These are phyloP conservation scores for Drosophila buzzatii DNA, from an alignment of 2,888 invertebrate genomes.

Conservation along the genomic window DNA sequence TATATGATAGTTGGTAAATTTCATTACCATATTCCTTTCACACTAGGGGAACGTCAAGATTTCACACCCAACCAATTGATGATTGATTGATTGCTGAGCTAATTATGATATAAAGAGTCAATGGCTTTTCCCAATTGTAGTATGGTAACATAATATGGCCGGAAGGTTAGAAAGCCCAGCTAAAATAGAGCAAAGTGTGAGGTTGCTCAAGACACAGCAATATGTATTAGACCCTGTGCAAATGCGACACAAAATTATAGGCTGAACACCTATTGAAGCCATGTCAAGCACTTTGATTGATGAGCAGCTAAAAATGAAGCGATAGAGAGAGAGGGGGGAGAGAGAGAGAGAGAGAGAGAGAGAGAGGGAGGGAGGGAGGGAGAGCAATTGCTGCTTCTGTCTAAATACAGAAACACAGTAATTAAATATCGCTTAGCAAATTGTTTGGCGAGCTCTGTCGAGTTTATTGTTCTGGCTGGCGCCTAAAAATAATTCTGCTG, in stretches of 20 bases:
- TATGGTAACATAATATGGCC: background rate
- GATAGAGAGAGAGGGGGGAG: background rate
- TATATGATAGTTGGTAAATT: background rate
- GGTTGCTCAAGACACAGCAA: background rate
- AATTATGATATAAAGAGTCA: background rate
- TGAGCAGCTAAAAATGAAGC: background rate
- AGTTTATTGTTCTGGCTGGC: background rate
- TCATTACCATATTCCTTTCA: background rate
- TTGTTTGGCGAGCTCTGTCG: slow-evolving; percentile 13
- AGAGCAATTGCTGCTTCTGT: background rate
- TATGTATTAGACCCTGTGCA: background rate
- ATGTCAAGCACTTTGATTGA: slow-evolving; percentile 1
- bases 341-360: background rate
- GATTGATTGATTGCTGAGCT: background rate
- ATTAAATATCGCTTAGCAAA: slow-evolving; percentile 19
- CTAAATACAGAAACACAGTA: background rate
- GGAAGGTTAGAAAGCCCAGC: background rate
- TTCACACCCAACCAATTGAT: background rate
- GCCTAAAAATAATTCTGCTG: slow-evolving; percentile 32
- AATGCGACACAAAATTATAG: background rate
- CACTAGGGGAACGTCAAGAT: background rate
- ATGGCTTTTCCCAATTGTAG: background rate
- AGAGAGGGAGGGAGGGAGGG: background rate
- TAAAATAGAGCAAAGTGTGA: background rate
- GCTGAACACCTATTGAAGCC: background rate